phyloP scores from a whole-genome alignment of 2,888 invertebrate species.

The Hoplodrina blanda region DNA sequence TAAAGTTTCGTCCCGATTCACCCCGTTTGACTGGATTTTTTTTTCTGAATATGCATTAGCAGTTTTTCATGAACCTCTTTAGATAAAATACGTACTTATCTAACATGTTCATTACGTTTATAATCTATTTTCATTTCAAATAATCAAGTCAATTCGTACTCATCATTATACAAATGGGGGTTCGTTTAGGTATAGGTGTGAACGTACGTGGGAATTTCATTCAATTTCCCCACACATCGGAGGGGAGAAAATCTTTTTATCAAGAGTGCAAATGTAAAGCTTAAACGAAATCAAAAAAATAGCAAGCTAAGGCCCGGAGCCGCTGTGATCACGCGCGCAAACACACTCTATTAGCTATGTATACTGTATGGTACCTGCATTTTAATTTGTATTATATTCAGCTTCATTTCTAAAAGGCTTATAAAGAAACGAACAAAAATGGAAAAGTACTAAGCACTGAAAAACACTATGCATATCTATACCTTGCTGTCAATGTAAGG shows the following conservation, averaged over 20 bases:
- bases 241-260: constrained; percentile 50
- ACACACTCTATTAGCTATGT: constrained; percentile 37
- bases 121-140: constrained; percentile 31
- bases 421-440: background rate
- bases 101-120: constrained; percentile 16
- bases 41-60: background rate
- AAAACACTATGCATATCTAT: too few species aligned
- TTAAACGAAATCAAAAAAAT: constrained; percentile 55
- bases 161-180: constrained; percentile 47
- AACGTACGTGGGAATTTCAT: constrained; percentile 49
- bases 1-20: too few species aligned
- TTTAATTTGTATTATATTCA: constrained; percentile 38
- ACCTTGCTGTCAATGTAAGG: too few species aligned
- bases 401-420: background rate
- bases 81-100: background rate
- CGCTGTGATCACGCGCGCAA: constrained; percentile 29
- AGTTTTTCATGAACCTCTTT: background rate
- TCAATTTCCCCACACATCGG: constrained; percentile 40
- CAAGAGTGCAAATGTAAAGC: constrained; percentile 47
- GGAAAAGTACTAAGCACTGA: too few species aligned
- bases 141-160: constrained; percentile 48
- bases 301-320: constrained; percentile 46
- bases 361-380: constrained; percentile 28
- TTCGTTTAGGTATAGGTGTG: constrained; percentile 37
- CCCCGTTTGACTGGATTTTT: too few species aligned